Evolutionary conservation across 2,888 invertebrate genomes (phyloP).

Genomic region (Arenicola marina): DNA sequence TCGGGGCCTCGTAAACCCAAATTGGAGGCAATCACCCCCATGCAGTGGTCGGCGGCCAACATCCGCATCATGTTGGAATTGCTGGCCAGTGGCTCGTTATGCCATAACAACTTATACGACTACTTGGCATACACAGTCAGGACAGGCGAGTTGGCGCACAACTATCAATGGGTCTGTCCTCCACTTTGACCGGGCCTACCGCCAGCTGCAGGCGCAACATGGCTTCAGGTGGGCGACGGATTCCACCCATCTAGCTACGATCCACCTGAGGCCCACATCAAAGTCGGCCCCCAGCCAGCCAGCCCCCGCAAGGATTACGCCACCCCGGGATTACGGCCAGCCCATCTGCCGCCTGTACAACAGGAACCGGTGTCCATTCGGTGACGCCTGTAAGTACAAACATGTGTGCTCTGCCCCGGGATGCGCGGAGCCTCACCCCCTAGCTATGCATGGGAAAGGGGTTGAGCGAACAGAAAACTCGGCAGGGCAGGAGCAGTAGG

Average conservation of each 20-base stretch:
- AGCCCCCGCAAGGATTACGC: neutral
- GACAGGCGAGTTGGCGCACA: neutral
- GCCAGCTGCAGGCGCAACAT: neutral
- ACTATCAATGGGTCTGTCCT: neutral
- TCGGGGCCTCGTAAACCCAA: neutral
- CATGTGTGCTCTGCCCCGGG: neutral
- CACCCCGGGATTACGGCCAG: neutral
- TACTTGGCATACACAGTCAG: neutral
- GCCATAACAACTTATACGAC: neutral
- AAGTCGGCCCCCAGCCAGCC: neutral
- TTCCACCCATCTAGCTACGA: neutral
- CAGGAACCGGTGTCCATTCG: neutral
- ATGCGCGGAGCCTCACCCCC: neutral
- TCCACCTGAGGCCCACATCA: neutral
- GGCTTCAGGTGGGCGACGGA: neutral
- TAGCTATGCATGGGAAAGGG: neutral
- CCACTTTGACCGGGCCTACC: neutral
- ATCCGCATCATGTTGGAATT: neutral
- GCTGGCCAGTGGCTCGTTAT: neutral
- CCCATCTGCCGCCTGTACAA: neutral
- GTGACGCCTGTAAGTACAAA: neutral
- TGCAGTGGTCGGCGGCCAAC: neutral
- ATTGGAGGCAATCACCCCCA: neutral
- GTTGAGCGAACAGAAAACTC: neutral
- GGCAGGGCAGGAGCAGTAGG: neutral